A percentile compares a stretch with the other conserved stretches of the same genome.
phyloP scores from a whole-genome alignment of 2,797 vertebrate species.

The Passerculus sandwichensis region DNA sequence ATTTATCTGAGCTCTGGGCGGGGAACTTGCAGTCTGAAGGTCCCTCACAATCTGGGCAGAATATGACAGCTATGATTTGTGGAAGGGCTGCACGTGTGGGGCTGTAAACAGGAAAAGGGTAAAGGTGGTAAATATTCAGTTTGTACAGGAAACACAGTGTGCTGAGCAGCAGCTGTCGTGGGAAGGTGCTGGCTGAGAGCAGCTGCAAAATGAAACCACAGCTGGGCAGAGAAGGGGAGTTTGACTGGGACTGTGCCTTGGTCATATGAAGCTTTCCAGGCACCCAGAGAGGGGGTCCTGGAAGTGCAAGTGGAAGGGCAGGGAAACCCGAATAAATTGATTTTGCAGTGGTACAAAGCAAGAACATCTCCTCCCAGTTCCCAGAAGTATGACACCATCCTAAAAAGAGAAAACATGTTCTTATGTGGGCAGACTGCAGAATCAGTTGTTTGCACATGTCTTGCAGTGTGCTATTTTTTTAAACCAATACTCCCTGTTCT shows the following conservation, averaged over 20 bases:
- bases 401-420: constrained; percentile 38
- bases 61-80: fast-evolving
- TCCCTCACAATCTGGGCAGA: background rate
- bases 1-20: background rate
- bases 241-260: background rate
- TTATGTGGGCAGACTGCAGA: constrained; percentile 33
- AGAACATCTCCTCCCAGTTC: constrained; percentile 67
- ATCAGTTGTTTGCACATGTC: constrained; percentile 48
- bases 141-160: background rate
- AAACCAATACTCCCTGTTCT: background rate
- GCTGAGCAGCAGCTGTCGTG: background rate
- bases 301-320: background rate
- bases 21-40: background rate
- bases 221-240: background rate
- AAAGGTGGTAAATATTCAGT: background rate
- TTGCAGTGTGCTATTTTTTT: background rate
- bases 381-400: constrained; percentile 60
- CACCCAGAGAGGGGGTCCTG: background rate
- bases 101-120: constrained; percentile 33
- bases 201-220: background rate
- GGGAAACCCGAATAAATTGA: background rate
- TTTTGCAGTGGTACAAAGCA: background rate
- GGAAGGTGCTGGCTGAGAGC: background rate
- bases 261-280: background rate
- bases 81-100: background rate